Evolutionary conservation across 2,888 invertebrate genomes (phyloP), one percentile per base, ranked within the genome.

Genomic region (Morpho helenor): DNA sequence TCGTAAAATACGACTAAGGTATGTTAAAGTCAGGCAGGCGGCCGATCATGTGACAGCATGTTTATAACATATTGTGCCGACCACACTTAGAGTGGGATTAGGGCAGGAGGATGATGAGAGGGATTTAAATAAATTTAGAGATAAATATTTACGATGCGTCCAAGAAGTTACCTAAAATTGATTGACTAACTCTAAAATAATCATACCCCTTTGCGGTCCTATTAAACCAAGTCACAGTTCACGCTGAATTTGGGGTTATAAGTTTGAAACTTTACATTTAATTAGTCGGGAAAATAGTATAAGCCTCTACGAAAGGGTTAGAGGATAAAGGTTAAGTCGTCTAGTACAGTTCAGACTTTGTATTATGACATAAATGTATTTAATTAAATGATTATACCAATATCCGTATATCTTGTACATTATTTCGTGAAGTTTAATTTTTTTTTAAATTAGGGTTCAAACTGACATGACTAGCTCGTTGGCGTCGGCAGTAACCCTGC

Each of bases 201-300:
- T 31, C 31, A 31, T 31, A 31, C 31, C 31, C 23, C 31, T 31
- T 31, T 31, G 31, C 31, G 31, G 31, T 44, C 16, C 7, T 44
- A 46, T 8, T 39, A 45, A 52, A 8, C 39, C 9, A 45, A 45
- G 31, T 46, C 10, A 31, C 8, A 39, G 23, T 52, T 31, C 31
- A 31, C 31, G 3, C 31, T 43, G 43, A 51, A 43, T 23, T 43
- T 43, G 7, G 43, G 43, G 23, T 23, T 43, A 51, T 43, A 43
- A 51, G 51, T 51, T 51, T 43, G 43, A 51, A 51, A 51, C 51
- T 51, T 51, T 43, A 43, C 43, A 9, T 51, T 51, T 51, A 51
- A 51, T 51, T 51, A 51, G 51, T 23, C 23, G 22, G 43, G 10
- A 51, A 43, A 51, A 43, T n/a, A 51, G 43, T 43, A 31, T n/a